Percentiles rank a stretch among this genome's conserved stretches.
Conservation (phyloP, 2,888 invertebrate species). For the Steinernema hermaphroditum region DNA sequence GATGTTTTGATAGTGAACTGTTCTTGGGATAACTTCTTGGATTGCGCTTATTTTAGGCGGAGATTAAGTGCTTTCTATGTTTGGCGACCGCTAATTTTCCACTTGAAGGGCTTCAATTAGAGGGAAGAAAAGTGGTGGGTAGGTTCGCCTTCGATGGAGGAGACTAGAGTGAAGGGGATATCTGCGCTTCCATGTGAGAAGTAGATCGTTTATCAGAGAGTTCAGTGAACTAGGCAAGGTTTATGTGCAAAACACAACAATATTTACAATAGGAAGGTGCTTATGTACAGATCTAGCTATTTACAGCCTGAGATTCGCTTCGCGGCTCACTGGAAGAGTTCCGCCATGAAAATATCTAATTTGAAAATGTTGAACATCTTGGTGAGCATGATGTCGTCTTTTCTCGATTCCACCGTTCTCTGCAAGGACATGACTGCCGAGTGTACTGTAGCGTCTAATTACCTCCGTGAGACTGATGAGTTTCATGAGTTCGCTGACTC, state of each 20-base stretch:
- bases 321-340: slow-evolving; percentile 22
- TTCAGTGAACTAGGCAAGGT: too few species aligned
- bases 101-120: too few species aligned
- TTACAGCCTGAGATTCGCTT: slow-evolving; percentile 16
- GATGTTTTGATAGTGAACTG: too few species aligned
- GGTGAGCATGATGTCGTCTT: slow-evolving; percentile 39
- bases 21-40: too few species aligned
- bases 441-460: not conserved
- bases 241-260: not conserved
- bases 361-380: slow-evolving; percentile 40
- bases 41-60: too few species aligned
- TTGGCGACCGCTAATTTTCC: too few species aligned
- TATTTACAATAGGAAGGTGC: slow-evolving; percentile 1
- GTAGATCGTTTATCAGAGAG: too few species aligned
- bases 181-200: too few species aligned
- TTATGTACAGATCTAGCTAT: not conserved
- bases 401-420: slow-evolving; percentile 37
- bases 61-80: too few species aligned
- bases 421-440: not conserved
- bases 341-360: slow-evolving; percentile 36
- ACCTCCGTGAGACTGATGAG: slow-evolving; percentile 36
- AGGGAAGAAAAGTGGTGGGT: too few species aligned
- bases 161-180: too few species aligned
- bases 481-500: slow-evolving; percentile 39
- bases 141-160: too few species aligned